Base-by-base conservation (phyloP, 2,797 vertebrate species). In the Sandelia bainsii region DNA sequence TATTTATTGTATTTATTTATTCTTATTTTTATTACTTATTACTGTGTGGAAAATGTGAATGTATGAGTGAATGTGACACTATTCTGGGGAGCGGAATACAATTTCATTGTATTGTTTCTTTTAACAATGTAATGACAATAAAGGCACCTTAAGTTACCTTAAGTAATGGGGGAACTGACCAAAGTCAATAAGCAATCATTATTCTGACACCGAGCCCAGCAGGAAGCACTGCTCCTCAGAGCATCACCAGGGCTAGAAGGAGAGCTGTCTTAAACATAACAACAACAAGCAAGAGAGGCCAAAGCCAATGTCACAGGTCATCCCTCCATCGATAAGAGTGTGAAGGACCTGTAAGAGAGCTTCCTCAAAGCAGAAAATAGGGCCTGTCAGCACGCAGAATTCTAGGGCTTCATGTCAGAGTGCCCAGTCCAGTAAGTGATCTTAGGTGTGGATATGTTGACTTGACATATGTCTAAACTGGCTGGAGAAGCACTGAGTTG, bases 141-240 rank as follows among this genome's bases (percentile, higher is more conserved):
- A n/a, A n/a, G n/a, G n/a, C n/a, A n/a, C n/a, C n/a, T n/a, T n/a
- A n/a, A n/a, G n/a, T n/a, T n/a, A n/a, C n/a, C n/a, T n/a, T n/a
- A n/a, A n/a, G n/a, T n/a, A n/a, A 94, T 92, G 87, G 92, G 32
- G 87, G 92, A 91, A 85, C 54, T 25, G 57, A 66, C 80, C 80
- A 78, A 93, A 93, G 94, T 95, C 94, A 93, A 89, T 79, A 92
- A 90, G 89, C 92, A 94, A 94, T 94, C 93, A 94, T 92, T 87
- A 85, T 85, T 73, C 84, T 92, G 90, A 93, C 93, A 94, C 93
- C 84, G 92, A 76, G 45, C 82, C 79, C 92, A 91, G 93, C 89
- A 84, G 86, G 91, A 81, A 84, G 89, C 57, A 16, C 50, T 60
- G 84, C 81, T 80, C 80, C 72, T 87, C 87, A 65, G 86, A 82